phyloP scores from a whole-genome alignment of 2,113 vertebrate genomes.

The Oostethus manadensis region DNA sequence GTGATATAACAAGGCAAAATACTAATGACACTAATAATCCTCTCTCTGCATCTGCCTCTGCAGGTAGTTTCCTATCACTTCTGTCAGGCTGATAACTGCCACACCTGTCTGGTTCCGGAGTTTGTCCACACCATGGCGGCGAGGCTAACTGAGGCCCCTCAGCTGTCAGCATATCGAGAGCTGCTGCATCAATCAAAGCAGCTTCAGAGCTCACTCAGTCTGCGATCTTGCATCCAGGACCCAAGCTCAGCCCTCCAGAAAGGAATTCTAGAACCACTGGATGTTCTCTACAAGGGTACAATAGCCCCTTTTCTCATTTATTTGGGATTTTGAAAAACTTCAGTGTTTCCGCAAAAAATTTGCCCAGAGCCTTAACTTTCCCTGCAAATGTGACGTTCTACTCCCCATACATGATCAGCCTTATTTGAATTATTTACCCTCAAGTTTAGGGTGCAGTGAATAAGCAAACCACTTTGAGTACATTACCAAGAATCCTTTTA shows the following conservation, averaged over 20 bases:
- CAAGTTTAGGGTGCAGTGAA: too few species aligned
- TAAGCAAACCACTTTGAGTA: too few species aligned
- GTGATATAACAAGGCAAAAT: too few species aligned
- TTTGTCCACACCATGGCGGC: slow-evolving; percentile 96
- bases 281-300: slow-evolving; percentile 86
- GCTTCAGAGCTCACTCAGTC: slow-evolving; percentile 89
- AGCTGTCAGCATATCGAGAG: slow-evolving; percentile 84
- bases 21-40: background rate
- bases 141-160: slow-evolving; percentile 85
- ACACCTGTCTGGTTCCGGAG: slow-evolving; percentile 96
- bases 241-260: slow-evolving; percentile 85
- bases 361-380: too few species aligned
- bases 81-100: slow-evolving; percentile 96
- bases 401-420: too few species aligned
- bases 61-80: slow-evolving; percentile 97
- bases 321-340: too few species aligned
- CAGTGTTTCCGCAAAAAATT: background rate
- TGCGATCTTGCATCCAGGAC: slow-evolving; percentile 94
- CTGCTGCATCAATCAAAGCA: slow-evolving; percentile 87
- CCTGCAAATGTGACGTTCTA: too few species aligned
- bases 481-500: too few species aligned
- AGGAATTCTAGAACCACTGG: slow-evolving; percentile 88
- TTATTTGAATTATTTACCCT: too few species aligned
- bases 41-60: slow-evolving; percentile 1
- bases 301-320: too few species aligned